Evolutionary conservation across 2,113 vertebrate species (phyloP).

Genomic region (Labrus mixtus): DNA sequence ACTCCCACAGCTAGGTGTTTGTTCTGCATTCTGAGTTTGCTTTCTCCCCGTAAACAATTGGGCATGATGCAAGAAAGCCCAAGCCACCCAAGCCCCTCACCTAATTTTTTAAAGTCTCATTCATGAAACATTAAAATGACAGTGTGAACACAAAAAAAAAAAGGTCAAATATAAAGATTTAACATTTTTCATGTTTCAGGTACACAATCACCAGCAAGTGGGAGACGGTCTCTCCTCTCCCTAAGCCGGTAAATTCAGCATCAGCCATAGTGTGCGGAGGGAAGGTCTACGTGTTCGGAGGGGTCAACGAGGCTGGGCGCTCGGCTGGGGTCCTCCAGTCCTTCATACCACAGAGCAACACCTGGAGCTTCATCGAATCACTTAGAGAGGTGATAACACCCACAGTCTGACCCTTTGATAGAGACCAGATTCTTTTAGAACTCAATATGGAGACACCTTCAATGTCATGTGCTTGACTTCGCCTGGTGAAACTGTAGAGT

Average conservation of each 20-base stretch:
- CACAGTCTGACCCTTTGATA: background rate
- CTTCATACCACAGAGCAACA: slow-evolving; percentile 93
- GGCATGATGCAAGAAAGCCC: too few species aligned
- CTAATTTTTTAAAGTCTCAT: background rate
- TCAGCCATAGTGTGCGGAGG: slow-evolving; percentile 95
- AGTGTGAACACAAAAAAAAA: too few species aligned
- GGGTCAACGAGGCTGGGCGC: slow-evolving; percentile 95
- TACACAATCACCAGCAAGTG: slow-evolving; percentile 99
- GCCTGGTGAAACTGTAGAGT: too few species aligned
- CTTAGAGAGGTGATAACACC: slow-evolving; percentile 78
- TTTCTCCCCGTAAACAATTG: too few species aligned
- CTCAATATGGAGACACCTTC: too few species aligned
- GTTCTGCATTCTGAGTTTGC: too few species aligned
- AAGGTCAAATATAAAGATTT: too few species aligned
- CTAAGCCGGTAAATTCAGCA: slow-evolving; percentile 94
- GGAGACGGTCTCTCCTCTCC: slow-evolving; percentile 95
- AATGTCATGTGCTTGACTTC: too few species aligned
- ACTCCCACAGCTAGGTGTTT: too few species aligned
- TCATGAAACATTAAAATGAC: background rate
- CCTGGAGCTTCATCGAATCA: slow-evolving; percentile 98
- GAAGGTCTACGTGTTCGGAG: slow-evolving; percentile 97
- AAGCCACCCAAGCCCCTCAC: too few species aligned
- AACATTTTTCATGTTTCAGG: slow-evolving; percentile 70
- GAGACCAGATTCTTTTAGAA: too few species aligned
- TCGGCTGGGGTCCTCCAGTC: slow-evolving; percentile 95